Evolutionary conservation across 1,140 invertebrate genomes (phyloP).

Genomic region (Ceratosolen solmsi): DNA sequence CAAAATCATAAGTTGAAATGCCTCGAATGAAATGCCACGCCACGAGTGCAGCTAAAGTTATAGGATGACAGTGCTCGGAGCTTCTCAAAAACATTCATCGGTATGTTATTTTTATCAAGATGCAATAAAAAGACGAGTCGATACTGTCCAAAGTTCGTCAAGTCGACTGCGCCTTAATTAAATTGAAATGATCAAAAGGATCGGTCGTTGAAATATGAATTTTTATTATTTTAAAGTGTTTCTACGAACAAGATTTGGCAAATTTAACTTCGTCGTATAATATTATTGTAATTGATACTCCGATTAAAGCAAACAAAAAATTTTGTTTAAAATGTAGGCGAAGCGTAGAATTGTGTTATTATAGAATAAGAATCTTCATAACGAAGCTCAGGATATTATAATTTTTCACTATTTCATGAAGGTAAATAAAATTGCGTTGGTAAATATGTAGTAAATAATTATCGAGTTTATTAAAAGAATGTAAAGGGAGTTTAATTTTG

Average conservation of each 20-base stretch:
- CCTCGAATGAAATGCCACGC: not conserved
- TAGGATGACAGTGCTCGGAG: not conserved
- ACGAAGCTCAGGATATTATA: no score
- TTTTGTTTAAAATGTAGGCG: no score
- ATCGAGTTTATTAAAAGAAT: no score
- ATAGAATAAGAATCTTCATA: no score
- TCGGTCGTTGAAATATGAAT: not conserved
- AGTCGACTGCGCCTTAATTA: not conserved
- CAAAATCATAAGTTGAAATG: conserved; percentile 3
- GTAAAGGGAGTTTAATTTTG: no score
- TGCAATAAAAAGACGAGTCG: not conserved
- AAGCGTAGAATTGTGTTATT: no score
- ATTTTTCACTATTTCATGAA: no score
- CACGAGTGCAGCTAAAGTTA: not conserved
- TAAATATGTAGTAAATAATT: no score
- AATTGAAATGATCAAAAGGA: conserved; percentile 1
- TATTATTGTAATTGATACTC: not conserved
- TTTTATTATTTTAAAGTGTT: not conserved
- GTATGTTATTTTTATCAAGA: not conserved
- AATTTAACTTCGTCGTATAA: not conserved
- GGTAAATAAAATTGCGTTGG: no score
- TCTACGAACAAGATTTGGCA: not conserved
- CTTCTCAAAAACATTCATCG: not conserved
- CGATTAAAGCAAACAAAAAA: no score
- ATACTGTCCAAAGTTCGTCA: not conserved